Evolutionary conservation across 2,888 invertebrate species (phyloP).

Genomic region (Ctenicera cuprea): DNA sequence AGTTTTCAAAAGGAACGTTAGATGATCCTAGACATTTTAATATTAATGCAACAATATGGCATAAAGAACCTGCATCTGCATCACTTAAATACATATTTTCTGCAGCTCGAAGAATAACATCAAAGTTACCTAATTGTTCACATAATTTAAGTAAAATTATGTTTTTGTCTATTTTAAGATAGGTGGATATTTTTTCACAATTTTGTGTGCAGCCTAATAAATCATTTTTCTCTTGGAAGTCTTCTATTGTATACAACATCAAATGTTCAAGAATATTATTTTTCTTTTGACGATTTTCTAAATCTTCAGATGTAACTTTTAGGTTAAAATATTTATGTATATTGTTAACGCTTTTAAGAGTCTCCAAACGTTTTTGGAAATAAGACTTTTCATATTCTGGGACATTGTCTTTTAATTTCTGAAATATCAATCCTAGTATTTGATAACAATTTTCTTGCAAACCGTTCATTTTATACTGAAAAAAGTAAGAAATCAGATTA

Average conservation of each 20-base stretch:
- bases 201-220: slow-evolving; percentile 34
- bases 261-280: slow-evolving; percentile 54
- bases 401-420: slow-evolving; percentile 43
- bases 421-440: slow-evolving; percentile 46
- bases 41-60: slow-evolving; percentile 59
- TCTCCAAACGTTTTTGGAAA: slow-evolving; percentile 41
- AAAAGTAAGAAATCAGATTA: neutral
- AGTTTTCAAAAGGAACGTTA: neutral
- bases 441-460: slow-evolving; percentile 52
- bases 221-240: slow-evolving; percentile 34
- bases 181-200: slow-evolving; percentile 58
- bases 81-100: slow-evolving; percentile 56
- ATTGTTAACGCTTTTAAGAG: slow-evolving; percentile 51
- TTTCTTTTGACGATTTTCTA: slow-evolving; percentile 40
- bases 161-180: slow-evolving; percentile 55
- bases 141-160: slow-evolving; percentile 59
- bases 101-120: slow-evolving; percentile 57
- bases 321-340: slow-evolving; percentile 54
- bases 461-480: slow-evolving; percentile 20
- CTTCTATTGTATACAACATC: slow-evolving; percentile 47
- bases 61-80: slow-evolving; percentile 55
- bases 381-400: neutral
- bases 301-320: slow-evolving; percentile 49
- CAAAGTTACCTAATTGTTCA: slow-evolving; percentile 56
- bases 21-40: slow-evolving; percentile 57